Evolutionary conservation across 2,888 invertebrate genomes (phyloP).

Genomic region (Tipula unca): DNA sequence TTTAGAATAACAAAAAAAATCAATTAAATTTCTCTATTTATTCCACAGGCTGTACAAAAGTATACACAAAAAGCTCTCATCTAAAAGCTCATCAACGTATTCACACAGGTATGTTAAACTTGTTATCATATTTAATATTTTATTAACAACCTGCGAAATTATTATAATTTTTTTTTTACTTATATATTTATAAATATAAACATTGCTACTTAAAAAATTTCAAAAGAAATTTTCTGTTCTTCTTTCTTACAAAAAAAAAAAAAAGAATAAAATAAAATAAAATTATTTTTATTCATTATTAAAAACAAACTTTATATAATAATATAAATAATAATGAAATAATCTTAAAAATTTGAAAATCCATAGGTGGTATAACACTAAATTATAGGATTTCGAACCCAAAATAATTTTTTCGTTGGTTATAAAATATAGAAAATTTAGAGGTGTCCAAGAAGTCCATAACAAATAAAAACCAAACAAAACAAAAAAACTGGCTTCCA

Average conservation of each 20-base stretch:
- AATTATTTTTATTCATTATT: background rate
- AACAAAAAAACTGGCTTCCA: background rate
- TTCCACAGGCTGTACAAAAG: conserved; percentile 82
- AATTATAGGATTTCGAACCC: conserved; percentile 14
- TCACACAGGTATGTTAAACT: conserved; percentile 73
- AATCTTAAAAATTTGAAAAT: background rate
- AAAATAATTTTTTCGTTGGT: background rate
- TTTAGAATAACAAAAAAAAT: background rate
- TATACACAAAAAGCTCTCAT: conserved; percentile 96
- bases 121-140: conserved; percentile 9
- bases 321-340: background rate
- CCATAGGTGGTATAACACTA: conserved; percentile 14
- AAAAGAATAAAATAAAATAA: background rate
- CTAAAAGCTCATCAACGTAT: conserved; percentile 96
- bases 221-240: background rate
- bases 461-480: background rate
- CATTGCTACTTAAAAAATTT: background rate
- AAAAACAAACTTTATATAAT: background rate
- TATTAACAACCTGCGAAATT: conserved; percentile 15
- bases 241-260: background rate
- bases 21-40: background rate
- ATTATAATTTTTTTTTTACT: conserved; percentile 17
- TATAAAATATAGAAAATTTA: conserved; percentile 14
- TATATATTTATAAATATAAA: conserved; percentile 19
- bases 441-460: background rate